Evolutionary conservation across 2,797 vertebrate genomes (phyloP).

Genomic region (Brotula barbata): DNA sequence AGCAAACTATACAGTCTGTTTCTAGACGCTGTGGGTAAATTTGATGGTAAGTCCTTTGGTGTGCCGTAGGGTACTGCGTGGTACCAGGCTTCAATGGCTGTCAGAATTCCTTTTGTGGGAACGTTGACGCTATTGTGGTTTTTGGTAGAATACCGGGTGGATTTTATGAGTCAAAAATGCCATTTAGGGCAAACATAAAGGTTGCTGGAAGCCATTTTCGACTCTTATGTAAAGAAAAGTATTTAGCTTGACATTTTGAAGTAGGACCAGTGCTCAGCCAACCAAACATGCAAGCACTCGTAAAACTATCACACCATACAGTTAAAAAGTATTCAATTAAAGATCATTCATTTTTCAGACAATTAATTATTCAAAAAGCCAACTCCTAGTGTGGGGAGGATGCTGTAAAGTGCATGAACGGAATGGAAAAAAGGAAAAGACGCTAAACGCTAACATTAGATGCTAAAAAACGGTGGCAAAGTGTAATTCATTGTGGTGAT

Average conservation of each 20-base stretch:
- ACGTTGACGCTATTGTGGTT: slow-evolving; percentile 36
- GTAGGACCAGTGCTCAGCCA: slow-evolving; percentile 9
- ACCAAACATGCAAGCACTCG: slow-evolving; percentile 22
- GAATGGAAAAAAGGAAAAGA: slow-evolving; percentile 26
- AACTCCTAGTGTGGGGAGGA: slow-evolving; percentile 23
- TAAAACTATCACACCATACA: slow-evolving; percentile 13
- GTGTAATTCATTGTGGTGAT: slow-evolving; percentile 25
- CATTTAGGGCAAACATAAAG: slow-evolving; percentile 40
- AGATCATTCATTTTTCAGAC: too few species aligned
- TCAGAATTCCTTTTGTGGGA: slow-evolving; percentile 36
- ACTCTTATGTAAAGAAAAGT: slow-evolving; percentile 15
- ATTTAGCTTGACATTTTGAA: slow-evolving; percentile 34
- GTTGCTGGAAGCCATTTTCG: slow-evolving; percentile 34
- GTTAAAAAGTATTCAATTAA: slow-evolving; percentile 19
- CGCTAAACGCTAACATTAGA: background rate
- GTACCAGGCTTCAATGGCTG: slow-evolving; percentile 8
- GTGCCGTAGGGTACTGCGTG: slow-evolving; percentile 12
- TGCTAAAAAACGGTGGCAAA: slow-evolving; percentile 2
- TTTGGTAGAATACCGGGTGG: slow-evolving; percentile 26
- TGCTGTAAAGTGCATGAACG: slow-evolving; percentile 26
- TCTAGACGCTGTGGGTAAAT: slow-evolving; percentile 34
- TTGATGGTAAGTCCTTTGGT: slow-evolving; percentile 20
- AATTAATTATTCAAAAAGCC: slow-evolving; percentile 29
- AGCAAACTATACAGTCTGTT: slow-evolving; percentile 43
- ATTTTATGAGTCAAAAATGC: slow-evolving; percentile 42